Evolutionary conservation across 2,113 vertebrate species (phyloP).

Genomic region (Brachypodius melanocephalos): DNA sequence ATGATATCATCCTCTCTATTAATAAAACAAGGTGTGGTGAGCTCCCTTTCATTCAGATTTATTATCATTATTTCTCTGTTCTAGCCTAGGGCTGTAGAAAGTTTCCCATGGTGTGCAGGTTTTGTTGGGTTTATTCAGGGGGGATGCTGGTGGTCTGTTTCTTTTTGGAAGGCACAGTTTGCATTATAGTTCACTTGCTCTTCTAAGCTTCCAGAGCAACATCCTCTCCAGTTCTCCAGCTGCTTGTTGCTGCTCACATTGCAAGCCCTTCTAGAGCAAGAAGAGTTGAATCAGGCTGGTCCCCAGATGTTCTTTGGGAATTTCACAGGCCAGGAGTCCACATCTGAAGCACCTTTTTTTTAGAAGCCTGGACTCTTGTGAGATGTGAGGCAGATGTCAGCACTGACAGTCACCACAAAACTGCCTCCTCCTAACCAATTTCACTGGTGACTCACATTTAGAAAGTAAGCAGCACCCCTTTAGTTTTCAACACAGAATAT

Average conservation of each 20-base stretch:
- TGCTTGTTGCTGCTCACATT: background rate
- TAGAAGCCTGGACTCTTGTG: background rate
- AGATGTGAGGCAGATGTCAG: background rate
- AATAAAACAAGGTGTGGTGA: background rate
- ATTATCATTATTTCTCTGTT: background rate
- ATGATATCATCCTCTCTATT: background rate
- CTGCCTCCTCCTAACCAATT: background rate
- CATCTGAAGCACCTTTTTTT: background rate
- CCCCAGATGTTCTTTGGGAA: background rate
- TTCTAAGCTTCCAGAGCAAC: background rate
- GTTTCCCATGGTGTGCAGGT: background rate
- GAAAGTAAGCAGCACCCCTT: background rate
- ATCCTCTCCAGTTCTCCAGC: background rate
- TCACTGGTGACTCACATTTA: background rate
- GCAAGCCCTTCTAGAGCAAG: background rate
- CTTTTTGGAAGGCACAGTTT: background rate
- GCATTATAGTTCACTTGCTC: background rate
- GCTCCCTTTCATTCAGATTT: background rate
- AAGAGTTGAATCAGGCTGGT: background rate
- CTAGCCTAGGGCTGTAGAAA: background rate
- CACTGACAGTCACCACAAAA: background rate
- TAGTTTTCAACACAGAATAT: background rate
- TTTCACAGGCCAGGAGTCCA: background rate
- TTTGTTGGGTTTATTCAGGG: background rate
- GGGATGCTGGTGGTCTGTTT: background rate